Evolutionary conservation across 2,113 vertebrate species (phyloP).

Genomic region (Megaceryle maxima): DNA sequence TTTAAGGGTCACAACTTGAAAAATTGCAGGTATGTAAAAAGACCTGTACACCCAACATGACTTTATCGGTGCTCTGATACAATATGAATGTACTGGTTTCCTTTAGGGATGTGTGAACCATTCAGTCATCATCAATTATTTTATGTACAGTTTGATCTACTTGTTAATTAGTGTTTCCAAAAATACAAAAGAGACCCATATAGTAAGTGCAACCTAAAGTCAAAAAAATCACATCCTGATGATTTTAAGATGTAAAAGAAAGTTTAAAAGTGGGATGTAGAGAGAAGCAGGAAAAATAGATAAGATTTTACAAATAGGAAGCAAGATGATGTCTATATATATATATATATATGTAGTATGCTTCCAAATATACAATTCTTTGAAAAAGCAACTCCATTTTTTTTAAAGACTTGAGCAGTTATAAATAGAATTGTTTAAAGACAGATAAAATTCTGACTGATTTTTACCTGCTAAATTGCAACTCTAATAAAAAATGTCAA

Average conservation of each 20-base stretch:
- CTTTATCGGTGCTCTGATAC: conserved; percentile 48
- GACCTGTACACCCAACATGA: not conserved
- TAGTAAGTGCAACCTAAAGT: conserved; percentile 1
- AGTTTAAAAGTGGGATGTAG: not conserved
- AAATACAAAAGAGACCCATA: conserved; percentile 68
- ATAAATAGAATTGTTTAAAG: not conserved
- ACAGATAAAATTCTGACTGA: not conserved
- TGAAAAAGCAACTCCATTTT: not conserved
- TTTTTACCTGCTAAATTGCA: not conserved
- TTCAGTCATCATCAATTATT: conserved; percentile 58
- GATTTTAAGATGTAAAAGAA: not conserved
- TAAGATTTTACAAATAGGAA: not conserved
- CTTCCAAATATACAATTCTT: rapidly evolving
- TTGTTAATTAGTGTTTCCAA: conserved; percentile 75
- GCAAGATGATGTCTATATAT: not conserved
- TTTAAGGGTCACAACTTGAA: conserved; percentile 32
- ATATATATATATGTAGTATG: not conserved
- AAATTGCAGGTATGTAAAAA: conserved; percentile 28
- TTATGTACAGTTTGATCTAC: conserved; percentile 69
- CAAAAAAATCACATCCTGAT: conserved; percentile 43
- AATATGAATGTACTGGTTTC: conserved; percentile 64
- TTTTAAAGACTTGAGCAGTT: not conserved
- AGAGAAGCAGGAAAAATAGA: not conserved
- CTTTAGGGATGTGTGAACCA: conserved; percentile 47
- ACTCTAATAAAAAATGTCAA: not conserved